Percentiles rank a stretch among this genome's conserved stretches.
phyloP scores from a whole-genome alignment of 2,797 vertebrate genomes.

The Mionectes olivaceus region DNA sequence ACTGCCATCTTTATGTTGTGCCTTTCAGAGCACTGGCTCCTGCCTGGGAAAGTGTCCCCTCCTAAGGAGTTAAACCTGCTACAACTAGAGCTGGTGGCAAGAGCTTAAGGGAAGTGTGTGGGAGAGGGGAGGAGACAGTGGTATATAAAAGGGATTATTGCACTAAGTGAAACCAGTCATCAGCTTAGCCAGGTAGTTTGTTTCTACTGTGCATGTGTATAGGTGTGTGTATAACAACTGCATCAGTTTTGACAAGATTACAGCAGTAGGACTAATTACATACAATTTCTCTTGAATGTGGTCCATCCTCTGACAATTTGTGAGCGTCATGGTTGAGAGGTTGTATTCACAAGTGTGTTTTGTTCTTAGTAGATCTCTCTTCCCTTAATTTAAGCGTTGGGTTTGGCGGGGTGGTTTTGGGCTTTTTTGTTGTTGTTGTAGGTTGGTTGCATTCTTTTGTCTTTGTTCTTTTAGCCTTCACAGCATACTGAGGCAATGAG shows the following conservation, averaged over 20 bases:
- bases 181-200: not conserved
- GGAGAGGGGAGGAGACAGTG: not conserved
- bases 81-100: not conserved
- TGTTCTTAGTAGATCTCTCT: not conserved
- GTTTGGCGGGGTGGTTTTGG: not conserved
- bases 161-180: not conserved
- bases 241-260: not conserved
- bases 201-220: not conserved
- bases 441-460: not conserved
- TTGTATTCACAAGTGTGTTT: not conserved
- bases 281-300: accelerated
- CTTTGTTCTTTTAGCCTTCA: not conserved
- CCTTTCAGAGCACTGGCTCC: not conserved
- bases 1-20: not conserved
- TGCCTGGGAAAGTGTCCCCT: not conserved
- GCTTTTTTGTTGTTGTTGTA: accelerated
- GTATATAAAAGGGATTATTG: not conserved
- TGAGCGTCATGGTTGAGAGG: not conserved
- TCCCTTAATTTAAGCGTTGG: not conserved
- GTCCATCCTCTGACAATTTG: not conserved
- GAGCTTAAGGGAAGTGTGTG: not conserved
- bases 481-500: not conserved
- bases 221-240: accelerated
- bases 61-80: not conserved
- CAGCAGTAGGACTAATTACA: not conserved